phyloP scores from a whole-genome alignment of 1,140 invertebrate genomes.

The Ganaspis sp. region DNA sequence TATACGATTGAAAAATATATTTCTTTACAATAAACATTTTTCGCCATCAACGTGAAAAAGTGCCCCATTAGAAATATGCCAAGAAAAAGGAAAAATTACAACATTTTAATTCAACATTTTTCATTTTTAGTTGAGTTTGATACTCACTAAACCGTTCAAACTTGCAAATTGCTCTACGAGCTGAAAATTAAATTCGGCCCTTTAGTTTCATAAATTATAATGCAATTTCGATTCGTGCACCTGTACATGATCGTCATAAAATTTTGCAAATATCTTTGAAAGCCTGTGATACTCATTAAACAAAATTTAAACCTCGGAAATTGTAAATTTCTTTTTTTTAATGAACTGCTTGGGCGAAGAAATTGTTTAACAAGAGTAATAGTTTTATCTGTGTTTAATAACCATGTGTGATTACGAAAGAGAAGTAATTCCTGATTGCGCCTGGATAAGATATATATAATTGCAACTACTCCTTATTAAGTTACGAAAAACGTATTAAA shows the following conservation, averaged over 20 bases:
- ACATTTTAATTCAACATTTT: constrained; percentile 8
- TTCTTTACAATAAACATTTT: no score
- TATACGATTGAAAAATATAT: no score
- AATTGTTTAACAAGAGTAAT: not conserved
- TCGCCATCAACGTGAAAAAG: not conserved
- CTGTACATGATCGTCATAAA: no score
- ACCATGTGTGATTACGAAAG: not conserved
- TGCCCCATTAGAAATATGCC: not conserved
- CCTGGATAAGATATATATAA: not conserved
- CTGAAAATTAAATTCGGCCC: no score
- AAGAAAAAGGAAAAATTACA: not conserved
- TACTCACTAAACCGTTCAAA: not conserved
- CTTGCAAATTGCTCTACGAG: no score
- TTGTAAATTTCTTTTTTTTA: not conserved
- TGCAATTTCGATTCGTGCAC: no score
- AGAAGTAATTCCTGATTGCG: not conserved
- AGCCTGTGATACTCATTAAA: no score
- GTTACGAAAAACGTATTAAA: not conserved
- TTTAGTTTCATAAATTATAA: no score
- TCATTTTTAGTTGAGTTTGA: not conserved
- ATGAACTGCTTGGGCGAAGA: not conserved
- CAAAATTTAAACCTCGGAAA: no score
- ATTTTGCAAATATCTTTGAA: no score
- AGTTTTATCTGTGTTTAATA: not conserved
- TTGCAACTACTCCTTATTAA: not conserved